phyloP scores from a whole-genome alignment of 2,113 vertebrate species.

The Hylia prasina region DNA sequence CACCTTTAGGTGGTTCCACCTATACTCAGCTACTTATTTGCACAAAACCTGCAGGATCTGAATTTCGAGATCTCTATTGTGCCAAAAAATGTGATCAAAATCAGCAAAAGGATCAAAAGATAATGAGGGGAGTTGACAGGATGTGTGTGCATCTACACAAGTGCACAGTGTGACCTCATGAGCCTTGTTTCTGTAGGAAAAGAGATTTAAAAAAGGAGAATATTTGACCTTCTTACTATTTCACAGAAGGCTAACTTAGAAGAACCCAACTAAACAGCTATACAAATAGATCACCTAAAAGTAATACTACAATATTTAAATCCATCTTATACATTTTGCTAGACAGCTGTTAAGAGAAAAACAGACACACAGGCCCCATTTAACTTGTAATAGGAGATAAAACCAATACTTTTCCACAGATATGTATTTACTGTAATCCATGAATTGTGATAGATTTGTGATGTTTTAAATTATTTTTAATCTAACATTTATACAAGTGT shows the following conservation, averaged over 20 bases:
- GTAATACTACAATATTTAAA: not conserved
- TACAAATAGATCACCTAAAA: not conserved
- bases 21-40: not conserved
- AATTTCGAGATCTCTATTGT: not conserved
- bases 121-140: not conserved
- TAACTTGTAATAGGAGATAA: not conserved
- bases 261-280: not conserved
- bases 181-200: not conserved
- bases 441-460: not conserved
- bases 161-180: fast-evolving
- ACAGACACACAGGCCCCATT: not conserved
- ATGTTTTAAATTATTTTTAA: not conserved
- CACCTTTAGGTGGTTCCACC: not conserved
- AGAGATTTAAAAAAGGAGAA: not conserved
- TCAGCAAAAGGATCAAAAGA: not conserved
- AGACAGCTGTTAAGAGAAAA: not conserved
- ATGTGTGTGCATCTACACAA: not conserved
- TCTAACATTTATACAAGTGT: not conserved
- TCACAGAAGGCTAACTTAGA: not conserved
- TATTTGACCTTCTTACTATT: not conserved
- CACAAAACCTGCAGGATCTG: not conserved
- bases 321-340: not conserved
- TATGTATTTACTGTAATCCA: not conserved
- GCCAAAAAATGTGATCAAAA: not conserved
- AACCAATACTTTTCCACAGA: not conserved